phyloP scores from a whole-genome alignment of 2,888 invertebrate species.

The Caenorhabditis afra region DNA sequence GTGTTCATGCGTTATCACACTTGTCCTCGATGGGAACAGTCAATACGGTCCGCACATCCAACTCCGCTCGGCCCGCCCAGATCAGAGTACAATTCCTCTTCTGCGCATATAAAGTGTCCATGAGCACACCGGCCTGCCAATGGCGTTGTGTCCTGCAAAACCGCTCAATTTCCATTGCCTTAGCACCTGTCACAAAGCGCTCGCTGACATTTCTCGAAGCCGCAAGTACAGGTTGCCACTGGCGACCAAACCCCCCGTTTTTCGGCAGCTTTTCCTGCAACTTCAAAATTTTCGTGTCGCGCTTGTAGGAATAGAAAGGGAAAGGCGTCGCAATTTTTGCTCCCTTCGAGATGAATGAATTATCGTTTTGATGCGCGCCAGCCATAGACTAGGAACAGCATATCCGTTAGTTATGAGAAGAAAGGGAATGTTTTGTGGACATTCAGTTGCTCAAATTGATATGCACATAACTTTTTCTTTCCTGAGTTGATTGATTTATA shows the following conservation, averaged over 20 bases:
- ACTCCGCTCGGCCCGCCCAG: no score
- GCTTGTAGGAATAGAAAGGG: not conserved
- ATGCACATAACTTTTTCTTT: slow-evolving; percentile 12
- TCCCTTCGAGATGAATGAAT: not conserved
- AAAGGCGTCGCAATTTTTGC: not conserved
- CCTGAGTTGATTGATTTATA: slow-evolving; percentile 26
- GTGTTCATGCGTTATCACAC: no score
- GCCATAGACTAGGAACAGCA: no score
- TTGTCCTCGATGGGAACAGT: no score
- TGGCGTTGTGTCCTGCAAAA: no score
- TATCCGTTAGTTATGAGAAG: not conserved
- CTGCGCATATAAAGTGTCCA: no score
- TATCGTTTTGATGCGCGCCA: not conserved
- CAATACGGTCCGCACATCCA: no score
- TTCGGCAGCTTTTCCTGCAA: not conserved
- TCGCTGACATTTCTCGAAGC: no score
- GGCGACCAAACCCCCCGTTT: slow-evolving; percentile 13
- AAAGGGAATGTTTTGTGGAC: not conserved
- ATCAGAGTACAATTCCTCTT: no score
- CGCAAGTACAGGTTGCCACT: slow-evolving; percentile 36
- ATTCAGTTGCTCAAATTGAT: slow-evolving; percentile 13
- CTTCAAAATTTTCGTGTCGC: not conserved
- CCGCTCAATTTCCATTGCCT: no score
- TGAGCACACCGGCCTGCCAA: no score
- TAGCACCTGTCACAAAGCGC: not conserved